phyloP scores from a whole-genome alignment of 2,113 vertebrate species.

The Eurystomus gularis region DNA sequence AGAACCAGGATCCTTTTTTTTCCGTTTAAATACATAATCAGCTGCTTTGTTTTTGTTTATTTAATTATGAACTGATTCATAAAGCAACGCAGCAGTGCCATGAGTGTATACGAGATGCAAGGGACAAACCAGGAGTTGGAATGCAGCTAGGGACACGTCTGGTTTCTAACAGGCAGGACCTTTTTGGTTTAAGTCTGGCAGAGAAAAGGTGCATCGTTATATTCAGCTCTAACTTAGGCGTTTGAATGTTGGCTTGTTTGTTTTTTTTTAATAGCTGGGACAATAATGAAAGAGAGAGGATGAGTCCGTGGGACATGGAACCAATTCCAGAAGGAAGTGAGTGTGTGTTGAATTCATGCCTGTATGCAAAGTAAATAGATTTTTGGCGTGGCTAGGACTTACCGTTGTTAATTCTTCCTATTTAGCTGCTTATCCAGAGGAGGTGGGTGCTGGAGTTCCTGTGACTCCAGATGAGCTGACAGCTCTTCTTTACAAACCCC shows the following conservation, averaged over 20 bases:
- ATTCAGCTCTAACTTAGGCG: background rate
- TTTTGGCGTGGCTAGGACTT: background rate
- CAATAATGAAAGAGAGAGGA: slow-evolving; percentile 93
- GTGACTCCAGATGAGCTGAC: slow-evolving; percentile 91
- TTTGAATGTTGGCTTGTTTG: background rate
- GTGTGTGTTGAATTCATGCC: slow-evolving; percentile 40
- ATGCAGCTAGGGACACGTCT: background rate
- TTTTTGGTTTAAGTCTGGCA: background rate
- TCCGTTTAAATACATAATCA: background rate
- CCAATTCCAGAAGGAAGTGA: slow-evolving; percentile 95
- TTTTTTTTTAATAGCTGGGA: slow-evolving; percentile 85
- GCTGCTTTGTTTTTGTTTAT: background rate
- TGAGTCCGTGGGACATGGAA: slow-evolving; percentile 99
- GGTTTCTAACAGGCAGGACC: background rate
- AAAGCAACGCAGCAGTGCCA: background rate
- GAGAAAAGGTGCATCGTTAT: background rate
- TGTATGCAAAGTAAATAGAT: background rate
- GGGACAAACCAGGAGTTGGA: background rate
- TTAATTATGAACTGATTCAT: background rate
- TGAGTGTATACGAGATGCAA: background rate
- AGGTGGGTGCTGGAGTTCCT: slow-evolving; percentile 90
- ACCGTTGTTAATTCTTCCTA: slow-evolving; percentile 27
- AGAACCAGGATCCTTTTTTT: background rate
- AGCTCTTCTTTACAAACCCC: slow-evolving; percentile 89
- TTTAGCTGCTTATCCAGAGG: slow-evolving; percentile 86